These are phyloP conservation scores for Brenthis hecate DNA, from an alignment of 2,888 invertebrate species.

Conservation along the genomic window DNA sequence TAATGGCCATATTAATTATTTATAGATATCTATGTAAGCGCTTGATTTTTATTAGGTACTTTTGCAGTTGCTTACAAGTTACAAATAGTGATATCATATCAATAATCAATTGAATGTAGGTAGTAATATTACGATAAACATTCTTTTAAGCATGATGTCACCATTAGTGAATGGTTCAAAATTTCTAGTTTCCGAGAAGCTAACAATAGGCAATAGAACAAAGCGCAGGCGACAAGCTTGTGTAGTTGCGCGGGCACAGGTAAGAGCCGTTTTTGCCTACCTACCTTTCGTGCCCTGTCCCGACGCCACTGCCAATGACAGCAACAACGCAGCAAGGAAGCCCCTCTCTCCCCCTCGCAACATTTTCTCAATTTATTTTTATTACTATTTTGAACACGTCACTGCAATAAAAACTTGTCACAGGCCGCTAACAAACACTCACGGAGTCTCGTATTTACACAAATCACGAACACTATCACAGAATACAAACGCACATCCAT, in stretches of 20 bases:
- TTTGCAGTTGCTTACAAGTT: background rate
- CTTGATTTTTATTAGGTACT: background rate
- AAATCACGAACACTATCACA: conserved; percentile 78
- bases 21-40: background rate
- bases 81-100: conserved; percentile 18
- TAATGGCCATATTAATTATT: conserved; percentile 2
- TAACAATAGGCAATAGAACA: conserved; percentile 70
- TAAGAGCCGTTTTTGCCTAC: conserved; percentile 57
- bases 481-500: conserved; percentile 78
- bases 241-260: conserved; percentile 62
- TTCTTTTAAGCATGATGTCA: conserved; percentile 36
- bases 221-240: conserved; percentile 55
- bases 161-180: conserved; percentile 33
- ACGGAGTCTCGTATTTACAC: conserved; percentile 69
- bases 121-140: conserved; percentile 29
- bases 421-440: conserved; percentile 64
- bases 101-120: conserved; percentile 18
- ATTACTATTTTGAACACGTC: conserved; percentile 69
- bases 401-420: conserved; percentile 74
- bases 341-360: conserved; percentile 68
- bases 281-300: conserved; percentile 76
- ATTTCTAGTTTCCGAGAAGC: conserved; percentile 49
- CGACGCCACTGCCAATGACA: conserved; percentile 69
- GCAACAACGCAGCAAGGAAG: conserved; percentile 63
- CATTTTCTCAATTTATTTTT: conserved; percentile 68